A percentile compares a stretch with the other conserved stretches of the same genome.
Evolutionary conservation across 2,797 vertebrate genomes (phyloP).

Genomic region (Clamator glandarius): DNA sequence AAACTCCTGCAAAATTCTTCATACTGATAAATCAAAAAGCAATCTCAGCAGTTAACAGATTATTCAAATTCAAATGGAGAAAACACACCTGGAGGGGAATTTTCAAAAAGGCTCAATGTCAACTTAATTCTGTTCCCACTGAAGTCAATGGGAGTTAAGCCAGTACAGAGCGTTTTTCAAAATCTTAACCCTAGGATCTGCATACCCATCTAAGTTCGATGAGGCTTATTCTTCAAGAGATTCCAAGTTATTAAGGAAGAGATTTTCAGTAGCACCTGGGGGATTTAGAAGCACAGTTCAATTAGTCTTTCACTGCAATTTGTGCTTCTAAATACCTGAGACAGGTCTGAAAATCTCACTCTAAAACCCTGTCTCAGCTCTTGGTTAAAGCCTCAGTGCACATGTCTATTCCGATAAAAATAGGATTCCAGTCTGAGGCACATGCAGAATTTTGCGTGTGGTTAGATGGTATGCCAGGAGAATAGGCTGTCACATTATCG

Average conservation of each 20-base stretch:
- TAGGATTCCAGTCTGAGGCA: conserved; percentile 45
- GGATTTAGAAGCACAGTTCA: conserved; percentile 69
- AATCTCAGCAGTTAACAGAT: conserved; percentile 64
- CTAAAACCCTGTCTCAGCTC: conserved; percentile 60
- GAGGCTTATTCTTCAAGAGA: conserved; percentile 62
- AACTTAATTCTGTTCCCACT: conserved; percentile 57
- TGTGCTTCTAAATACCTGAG: conserved; percentile 69
- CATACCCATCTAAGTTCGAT: conserved; percentile 55
- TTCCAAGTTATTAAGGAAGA: conserved; percentile 62
- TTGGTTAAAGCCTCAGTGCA: conserved; percentile 66
- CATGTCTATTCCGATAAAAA: conserved; percentile 66
- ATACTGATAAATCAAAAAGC: conserved; percentile 44
- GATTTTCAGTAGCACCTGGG: conserved; percentile 63
- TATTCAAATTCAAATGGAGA: conserved; percentile 54
- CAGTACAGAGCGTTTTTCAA: conserved; percentile 22
- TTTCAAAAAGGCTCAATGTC: conserved; percentile 65
- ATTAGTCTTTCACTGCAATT: conserved; percentile 61
- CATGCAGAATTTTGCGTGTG: conserved; percentile 31
- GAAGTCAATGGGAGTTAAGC: conserved; percentile 63
- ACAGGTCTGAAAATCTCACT: conserved; percentile 66
- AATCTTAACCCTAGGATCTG: conserved; percentile 59
- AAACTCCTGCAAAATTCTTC: conserved; percentile 10
- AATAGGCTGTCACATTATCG: conserved; percentile 61
- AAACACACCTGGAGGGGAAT: conserved; percentile 61
- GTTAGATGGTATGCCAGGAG: conserved; percentile 17